Conservation (phyloP, 2,113 vertebrate species). For the Cervus canadensis region DNA sequence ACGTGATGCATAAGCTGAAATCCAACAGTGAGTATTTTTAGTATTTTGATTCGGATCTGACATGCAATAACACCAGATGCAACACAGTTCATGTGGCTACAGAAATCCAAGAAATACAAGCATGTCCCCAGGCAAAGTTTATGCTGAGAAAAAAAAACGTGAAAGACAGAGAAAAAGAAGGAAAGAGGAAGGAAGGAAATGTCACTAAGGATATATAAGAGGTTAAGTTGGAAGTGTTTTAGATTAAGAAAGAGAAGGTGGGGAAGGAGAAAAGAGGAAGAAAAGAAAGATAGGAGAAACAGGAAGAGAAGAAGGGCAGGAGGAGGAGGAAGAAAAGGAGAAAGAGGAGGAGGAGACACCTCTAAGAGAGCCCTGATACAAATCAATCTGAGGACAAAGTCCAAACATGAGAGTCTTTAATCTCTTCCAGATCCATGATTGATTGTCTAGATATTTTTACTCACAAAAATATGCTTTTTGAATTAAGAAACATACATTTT, state of each 20-base stretch:
- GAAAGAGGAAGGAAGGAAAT: background rate
- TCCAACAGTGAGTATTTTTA: background rate
- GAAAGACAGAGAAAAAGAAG: background rate
- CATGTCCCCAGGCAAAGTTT: too few relatives aligned
- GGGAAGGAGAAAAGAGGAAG: background rate
- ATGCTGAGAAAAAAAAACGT: background rate
- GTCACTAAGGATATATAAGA: background rate
- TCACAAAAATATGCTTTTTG: background rate
- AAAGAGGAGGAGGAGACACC: background rate
- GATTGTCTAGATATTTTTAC: background rate
- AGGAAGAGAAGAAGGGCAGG: background rate
- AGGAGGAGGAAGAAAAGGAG: background rate
- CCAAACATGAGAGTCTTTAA: background rate
- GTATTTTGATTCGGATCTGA: background rate
- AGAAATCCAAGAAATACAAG: background rate
- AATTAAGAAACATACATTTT: background rate
- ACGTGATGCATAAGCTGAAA: background rate
- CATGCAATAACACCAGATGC: background rate
- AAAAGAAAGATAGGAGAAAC: background rate
- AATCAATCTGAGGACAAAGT: background rate
- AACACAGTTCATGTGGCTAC: background rate
- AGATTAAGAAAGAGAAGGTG: background rate
- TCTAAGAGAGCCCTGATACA: background rate
- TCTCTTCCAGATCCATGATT: background rate
- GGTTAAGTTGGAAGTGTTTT: background rate